These are phyloP conservation scores for Drosophila littoralis DNA, from an alignment of 1,140 invertebrate species.

Conservation along the genomic window DNA sequence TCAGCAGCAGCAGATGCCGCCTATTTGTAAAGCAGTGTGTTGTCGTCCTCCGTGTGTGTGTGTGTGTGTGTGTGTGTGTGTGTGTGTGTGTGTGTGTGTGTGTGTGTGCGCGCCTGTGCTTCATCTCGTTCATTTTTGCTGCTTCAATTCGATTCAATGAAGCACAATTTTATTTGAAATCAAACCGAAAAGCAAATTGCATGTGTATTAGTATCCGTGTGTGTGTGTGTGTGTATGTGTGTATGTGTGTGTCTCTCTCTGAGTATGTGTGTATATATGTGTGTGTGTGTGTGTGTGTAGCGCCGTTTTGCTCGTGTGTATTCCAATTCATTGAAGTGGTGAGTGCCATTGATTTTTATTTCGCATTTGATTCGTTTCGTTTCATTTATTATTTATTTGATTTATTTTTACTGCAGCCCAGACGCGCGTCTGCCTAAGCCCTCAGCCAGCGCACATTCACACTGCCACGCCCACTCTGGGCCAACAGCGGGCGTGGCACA, in stretches of 20 bases:
- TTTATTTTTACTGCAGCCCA: conserved; percentile 72
- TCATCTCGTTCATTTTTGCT: conserved; percentile 57
- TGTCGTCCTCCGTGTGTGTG: conserved; percentile 11
- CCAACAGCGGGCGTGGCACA: neutral
- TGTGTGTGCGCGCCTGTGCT: conserved; percentile 16
- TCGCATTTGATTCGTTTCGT: conserved; percentile 79
- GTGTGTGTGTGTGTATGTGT: conserved; percentile 11
- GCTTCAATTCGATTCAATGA: conserved; percentile 79
- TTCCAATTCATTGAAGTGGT: conserved; percentile 76
- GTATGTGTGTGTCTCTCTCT: neutral
- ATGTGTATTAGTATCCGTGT: conserved; percentile 23
- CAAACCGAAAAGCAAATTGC: conserved; percentile 78
- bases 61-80: neutral
- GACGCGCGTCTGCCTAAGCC: conserved; percentile 2
- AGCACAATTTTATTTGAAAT: conserved; percentile 81
- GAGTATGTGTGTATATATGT: neutral
- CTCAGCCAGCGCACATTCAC: neutral
- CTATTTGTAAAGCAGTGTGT: conserved; percentile 1
- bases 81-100: conserved; percentile 1
- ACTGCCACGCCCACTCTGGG: neutral
- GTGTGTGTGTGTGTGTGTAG: neutral
- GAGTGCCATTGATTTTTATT: conserved; percentile 81
- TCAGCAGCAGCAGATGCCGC: conserved; percentile 26
- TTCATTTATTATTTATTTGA: conserved; percentile 82
- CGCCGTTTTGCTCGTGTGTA: conserved; percentile 20